Evolutionary conservation across 1,140 invertebrate species (phyloP), one percentile per base, ranked within the genome.

Genomic region (Rhynchophorus ferrugineus): DNA sequence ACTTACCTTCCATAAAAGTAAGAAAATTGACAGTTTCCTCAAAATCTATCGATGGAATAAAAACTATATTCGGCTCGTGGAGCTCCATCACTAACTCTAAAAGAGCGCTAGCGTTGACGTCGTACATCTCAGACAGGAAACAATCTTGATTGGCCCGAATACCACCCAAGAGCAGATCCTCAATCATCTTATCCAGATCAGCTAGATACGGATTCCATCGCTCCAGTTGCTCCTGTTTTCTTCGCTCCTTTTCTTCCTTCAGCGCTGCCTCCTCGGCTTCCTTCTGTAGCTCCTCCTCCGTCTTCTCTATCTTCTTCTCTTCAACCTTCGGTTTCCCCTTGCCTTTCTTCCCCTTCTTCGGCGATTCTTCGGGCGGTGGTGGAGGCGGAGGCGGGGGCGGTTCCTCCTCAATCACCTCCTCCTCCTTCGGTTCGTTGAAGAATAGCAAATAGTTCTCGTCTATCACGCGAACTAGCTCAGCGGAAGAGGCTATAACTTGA

Each of bases 71-170:
- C 0, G 78, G 77, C 16, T 79, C 75, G 38, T 78, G 71, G 2
- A 89, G 69, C 54, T 79, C 76, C 54, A 89, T 70, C 19, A 75
- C 68, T 18, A 85, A 75, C 65, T 85, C 79, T 58, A 81, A 79
- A 0, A 82, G 68, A 0, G 80, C 78, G 22, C 62, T 49, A 50
- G 65, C 56, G 29, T 48, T 64, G 38, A 42, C 58, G 56, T 73
- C 70, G 3, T 68, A 65, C 33, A 71, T 70, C 60, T 75, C 72
- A 49, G 57, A 57, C 8, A 66, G 36, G 14, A 74, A 62, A 44
- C 68, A 68, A 9, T 49, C 54, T n/a, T 70, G 49, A 60, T 68
- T 72, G 1, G 61, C 61, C 17, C 62, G 59, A 56, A 71, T 73
- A 62, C 71, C 75, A 67, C 70, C 64, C 9, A 78, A 67, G 21